phyloP scores from a whole-genome alignment of 1,140 invertebrate genomes.

The Tyrophagus putrescentiae region DNA sequence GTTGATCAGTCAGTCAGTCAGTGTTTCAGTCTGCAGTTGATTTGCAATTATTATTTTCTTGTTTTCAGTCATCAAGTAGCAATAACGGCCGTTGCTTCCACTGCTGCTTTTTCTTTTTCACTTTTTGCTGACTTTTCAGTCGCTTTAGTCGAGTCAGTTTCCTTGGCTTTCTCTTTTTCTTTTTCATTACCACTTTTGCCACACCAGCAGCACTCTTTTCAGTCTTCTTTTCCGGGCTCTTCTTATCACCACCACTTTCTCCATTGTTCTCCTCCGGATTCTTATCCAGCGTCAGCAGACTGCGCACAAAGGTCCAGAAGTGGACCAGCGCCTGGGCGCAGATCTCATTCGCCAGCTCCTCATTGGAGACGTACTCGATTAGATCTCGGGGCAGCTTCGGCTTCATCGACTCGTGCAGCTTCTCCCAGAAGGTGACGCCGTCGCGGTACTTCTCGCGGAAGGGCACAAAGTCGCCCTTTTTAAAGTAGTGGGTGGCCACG shows the following conservation, averaged over 20 bases:
- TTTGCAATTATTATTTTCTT: no score
- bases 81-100: no score
- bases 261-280: neutral
- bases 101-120: neutral
- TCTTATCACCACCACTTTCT: neutral
- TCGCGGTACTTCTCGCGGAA: constrained; percentile 49
- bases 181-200: no score
- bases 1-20: no score
- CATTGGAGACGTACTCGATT: constrained; percentile 21
- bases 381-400: constrained; percentile 29
- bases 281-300: constrained; percentile 23
- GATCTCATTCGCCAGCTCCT: constrained; percentile 22
- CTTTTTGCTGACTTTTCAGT: neutral
- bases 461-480: constrained; percentile 56
- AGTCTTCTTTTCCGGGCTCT: no score
- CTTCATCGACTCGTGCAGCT: constrained; percentile 31
- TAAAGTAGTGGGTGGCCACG: constrained; percentile 66
- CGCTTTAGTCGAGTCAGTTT: neutral
- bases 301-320: constrained; percentile 30
- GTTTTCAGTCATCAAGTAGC: no score
- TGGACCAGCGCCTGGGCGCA: constrained; percentile 28
- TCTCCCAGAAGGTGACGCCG: constrained; percentile 30
- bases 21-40: no score
- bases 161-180: no score
- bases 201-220: no score